phyloP scores from a whole-genome alignment of 2,888 invertebrate species.

The Choreutis nemorana region DNA sequence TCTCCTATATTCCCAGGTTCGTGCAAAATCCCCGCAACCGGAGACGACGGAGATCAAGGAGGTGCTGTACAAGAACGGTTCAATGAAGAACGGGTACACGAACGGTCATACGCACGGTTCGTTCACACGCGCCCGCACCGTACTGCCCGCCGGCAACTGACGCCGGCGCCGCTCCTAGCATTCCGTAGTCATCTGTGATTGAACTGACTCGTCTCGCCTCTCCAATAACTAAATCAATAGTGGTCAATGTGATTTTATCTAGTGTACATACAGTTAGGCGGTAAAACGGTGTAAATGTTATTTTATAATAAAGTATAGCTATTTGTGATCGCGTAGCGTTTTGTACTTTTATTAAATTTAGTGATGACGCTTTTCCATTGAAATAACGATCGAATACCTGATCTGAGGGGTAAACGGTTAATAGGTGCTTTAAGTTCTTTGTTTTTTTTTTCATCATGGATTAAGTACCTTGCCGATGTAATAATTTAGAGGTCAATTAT shows the following conservation, averaged over 20 bases:
- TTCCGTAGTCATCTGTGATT: slow-evolving; percentile 21
- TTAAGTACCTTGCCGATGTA: slow-evolving; percentile 7
- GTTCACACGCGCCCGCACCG: slow-evolving; percentile 37
- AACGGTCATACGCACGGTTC: slow-evolving; percentile 36
- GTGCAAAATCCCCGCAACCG: slow-evolving; percentile 28
- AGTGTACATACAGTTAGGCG: slow-evolving; percentile 55
- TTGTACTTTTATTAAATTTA: slow-evolving; percentile 42
- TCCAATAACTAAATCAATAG: slow-evolving; percentile 15
- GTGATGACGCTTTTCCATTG: slow-evolving; percentile 29
- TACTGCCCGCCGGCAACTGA: slow-evolving; percentile 58
- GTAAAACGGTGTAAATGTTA: slow-evolving; percentile 58
- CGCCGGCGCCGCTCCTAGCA: slow-evolving; percentile 21
- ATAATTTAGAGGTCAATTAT: slow-evolving; percentile 1
- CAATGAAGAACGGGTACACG: slow-evolving; percentile 42
- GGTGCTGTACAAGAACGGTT: slow-evolving; percentile 36
- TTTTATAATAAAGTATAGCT: slow-evolving; percentile 47
- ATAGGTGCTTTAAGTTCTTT: slow-evolving; percentile 6
- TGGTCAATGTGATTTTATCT: slow-evolving; percentile 53
- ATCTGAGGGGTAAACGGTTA: too few relatives aligned
- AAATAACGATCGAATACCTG: too few relatives aligned
- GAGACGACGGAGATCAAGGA: slow-evolving; percentile 29
- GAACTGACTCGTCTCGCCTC: slow-evolving; percentile 3
- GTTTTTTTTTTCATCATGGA: slow-evolving; percentile 1
- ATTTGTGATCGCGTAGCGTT: slow-evolving; percentile 62
- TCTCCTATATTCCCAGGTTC: slow-evolving; percentile 27